Evolutionary conservation across 2,113 vertebrate genomes (phyloP), one percentile per base, ranked within the genome.

Genomic region (Epinephelus cyanopodus): DNA sequence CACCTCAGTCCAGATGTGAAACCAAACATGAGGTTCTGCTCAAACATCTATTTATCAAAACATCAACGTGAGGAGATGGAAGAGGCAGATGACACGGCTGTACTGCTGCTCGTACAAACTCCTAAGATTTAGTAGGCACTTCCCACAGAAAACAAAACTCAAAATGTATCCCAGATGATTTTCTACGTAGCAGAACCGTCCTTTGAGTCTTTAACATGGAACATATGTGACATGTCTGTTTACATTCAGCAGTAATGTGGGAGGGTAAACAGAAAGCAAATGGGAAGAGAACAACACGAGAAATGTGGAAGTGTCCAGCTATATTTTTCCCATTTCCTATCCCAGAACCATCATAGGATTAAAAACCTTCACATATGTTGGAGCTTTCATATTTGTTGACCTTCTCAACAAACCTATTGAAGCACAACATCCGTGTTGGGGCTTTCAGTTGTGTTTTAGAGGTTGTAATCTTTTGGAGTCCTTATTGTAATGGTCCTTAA

Each of bases 151-250:
- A 84, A 62, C 45, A 81, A 70, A 33, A n/a, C 54, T 47, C 52
- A 25, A 67, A 86, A 89, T 77, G 25, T 25, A 77, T 82, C 58
- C 86, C 89, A 90, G 83, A 90, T 88, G 88, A 89, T 62, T 48
- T 58, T 70, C 21, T 67, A 69, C 74, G 23, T n/a, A 53, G 60
- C 33, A 52, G n/a, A 82, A 64, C 39, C 0, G 1, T 56, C 29
- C 47, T 71, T 18, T 61, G 54, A 80, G 65, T 65, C 52, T 84
- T 64, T 10, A 56, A 15, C 45, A 79, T 17, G 2, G 50, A 74
- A 76, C 71, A 85, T 47, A 67, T 72, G 79, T 64, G 65, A 58
- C 61, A 72, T 54, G 66, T 80, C 84, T 74, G 73, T 18, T 29
- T 74, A 72, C 29, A 42, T 68, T 60, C 76, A 48, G 23, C 15